phyloP scores from a whole-genome alignment of 2,113 vertebrate genomes.

The Gobio gobio region DNA sequence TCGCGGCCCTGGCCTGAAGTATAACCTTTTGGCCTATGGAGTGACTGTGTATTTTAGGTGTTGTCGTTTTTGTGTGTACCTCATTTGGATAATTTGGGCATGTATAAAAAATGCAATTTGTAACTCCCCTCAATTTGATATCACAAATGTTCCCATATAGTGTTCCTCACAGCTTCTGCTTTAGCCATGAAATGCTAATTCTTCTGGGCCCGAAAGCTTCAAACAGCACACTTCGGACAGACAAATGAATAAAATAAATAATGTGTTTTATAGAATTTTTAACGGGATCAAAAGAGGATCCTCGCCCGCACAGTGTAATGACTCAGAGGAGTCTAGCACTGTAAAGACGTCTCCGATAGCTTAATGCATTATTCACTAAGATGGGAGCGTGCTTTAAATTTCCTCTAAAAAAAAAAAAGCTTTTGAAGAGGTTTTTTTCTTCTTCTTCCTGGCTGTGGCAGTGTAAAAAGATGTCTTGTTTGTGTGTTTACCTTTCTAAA shows the following conservation, averaged over 20 bases:
- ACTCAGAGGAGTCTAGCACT: conserved; percentile 35
- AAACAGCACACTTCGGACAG: conserved; percentile 43
- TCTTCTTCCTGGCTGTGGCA: not conserved
- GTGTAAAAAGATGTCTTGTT: not conserved
- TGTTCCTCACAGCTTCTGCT: conserved; percentile 1
- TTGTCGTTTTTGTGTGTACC: not conserved
- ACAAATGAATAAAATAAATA: conserved; percentile 53
- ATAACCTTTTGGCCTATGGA: not conserved
- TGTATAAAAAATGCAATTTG: conserved; percentile 31
- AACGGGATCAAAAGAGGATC: conserved; percentile 50
- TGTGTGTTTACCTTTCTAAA: conserved; percentile 33
- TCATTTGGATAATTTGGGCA: conserved; percentile 17
- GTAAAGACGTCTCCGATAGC: conserved; percentile 51
- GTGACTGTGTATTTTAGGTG: not conserved
- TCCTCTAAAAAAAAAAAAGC: conserved; percentile 16
- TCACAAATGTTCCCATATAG: conserved; percentile 8
- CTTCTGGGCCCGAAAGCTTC: conserved; percentile 19
- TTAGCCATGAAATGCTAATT: conserved; percentile 43
- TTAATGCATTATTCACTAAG: conserved; percentile 54
- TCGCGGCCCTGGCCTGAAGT: not conserved
- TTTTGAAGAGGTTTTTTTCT: conserved; percentile 30
- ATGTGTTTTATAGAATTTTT: conserved; percentile 49
- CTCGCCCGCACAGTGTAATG: conserved; percentile 44
- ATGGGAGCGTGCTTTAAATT: conserved; percentile 45
- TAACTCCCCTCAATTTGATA: conserved; percentile 37